Base-by-base conservation (phyloP, 2,113 vertebrate species). In the Fregata magnificens region DNA sequence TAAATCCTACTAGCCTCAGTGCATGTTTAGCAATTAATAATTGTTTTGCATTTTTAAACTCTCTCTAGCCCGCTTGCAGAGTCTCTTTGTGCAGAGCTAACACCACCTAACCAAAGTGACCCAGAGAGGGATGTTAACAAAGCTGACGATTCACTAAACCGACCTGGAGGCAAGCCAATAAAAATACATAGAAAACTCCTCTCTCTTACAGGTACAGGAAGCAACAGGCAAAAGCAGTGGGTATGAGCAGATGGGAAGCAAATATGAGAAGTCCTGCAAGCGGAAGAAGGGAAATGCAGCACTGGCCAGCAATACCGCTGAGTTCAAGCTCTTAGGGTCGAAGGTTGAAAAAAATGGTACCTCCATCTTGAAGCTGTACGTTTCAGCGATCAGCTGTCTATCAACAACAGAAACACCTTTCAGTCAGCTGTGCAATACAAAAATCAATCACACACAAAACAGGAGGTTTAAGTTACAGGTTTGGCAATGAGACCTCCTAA, bases 291-390 rank as follows among this genome's bases (percentile, higher is more conserved):
- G 34, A 42, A 85, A 21, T 0, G 11, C 16, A 69, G 40, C 55
- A 34, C 26, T 24, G 45, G 24, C 14, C 55, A 47, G 40, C 55
- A 40, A 13, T 6, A 12, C 8, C 1, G 2, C n/a, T 0, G 11
- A 49, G 42, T 16, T 31, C 42, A 58, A 66, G 31, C 31, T 42
- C 20, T 16, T 8, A 5, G 21, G 4, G 34, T 6, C 4, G 14
- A 47, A 40, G n/a, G 40, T 5, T 14, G 29, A 34, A 9, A 9
- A 62, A 47, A 12, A 44, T 4, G n/a, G 29, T 12, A 24, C 11
- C 16, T 32, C 9, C 22, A 6, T 16, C 20, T 7, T 16, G 36
- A 73, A n/a, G 36, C 49, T 34, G 52, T 21, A 24, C 29, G 1
- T 36, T 36, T 45, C 59, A 34, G 45, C 3, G 32, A 38, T 32